phyloP scores from a whole-genome alignment of 1,140 invertebrate species.

The Drosophila persimilis region DNA sequence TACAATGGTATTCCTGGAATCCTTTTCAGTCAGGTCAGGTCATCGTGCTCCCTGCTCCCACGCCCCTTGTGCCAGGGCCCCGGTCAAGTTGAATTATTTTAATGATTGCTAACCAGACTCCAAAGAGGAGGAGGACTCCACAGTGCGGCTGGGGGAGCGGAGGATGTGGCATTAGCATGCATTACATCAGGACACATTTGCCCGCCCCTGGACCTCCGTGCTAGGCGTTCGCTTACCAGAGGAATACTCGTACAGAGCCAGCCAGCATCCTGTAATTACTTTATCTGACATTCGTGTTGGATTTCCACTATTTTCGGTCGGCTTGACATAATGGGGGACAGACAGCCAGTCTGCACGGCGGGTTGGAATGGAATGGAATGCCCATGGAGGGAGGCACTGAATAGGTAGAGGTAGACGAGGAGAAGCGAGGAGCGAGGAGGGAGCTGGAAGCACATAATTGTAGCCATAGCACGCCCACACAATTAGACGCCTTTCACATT shows the following conservation, averaged over 20 bases:
- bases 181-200: conserved; percentile 55
- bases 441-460: conserved; percentile 55
- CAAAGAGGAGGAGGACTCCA: not conserved
- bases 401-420: conserved; percentile 8
- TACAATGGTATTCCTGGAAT: conserved; percentile 39
- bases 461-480: conserved; percentile 59
- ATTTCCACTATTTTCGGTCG: conserved; percentile 67
- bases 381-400: too few species aligned
- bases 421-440: not conserved
- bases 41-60: not conserved
- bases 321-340: conserved; percentile 37
- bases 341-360: not conserved
- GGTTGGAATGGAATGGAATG: not conserved
- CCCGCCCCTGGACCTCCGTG: conserved; percentile 10
- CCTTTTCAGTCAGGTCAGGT: conserved; percentile 18
- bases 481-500: conserved; percentile 73
- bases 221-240: conserved; percentile 19
- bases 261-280: conserved; percentile 66
- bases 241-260: not conserved
- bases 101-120: conserved; percentile 45
- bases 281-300: conserved; percentile 61
- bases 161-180: conserved; percentile 61
- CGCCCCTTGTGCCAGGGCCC: conserved; percentile 12
- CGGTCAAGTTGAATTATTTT: conserved; percentile 63
- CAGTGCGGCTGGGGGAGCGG: not conserved